Evolutionary conservation across 1,140 invertebrate genomes (phyloP).

Genomic region (Solenopsis invicta): DNA sequence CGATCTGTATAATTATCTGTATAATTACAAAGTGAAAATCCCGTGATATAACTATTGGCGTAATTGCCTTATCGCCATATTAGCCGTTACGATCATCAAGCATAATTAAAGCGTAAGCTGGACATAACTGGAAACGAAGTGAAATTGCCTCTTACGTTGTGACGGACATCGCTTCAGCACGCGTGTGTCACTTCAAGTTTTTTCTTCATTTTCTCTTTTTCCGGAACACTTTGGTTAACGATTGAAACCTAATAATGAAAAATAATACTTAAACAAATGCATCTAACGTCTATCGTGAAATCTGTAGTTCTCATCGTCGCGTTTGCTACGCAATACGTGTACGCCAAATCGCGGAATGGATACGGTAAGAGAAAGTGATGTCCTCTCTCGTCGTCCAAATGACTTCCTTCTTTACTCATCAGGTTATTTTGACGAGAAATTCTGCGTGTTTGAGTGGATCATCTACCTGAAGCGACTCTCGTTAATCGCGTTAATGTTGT

Average conservation of each 20-base stretch:
- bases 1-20: neutral
- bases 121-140: constrained; percentile 44
- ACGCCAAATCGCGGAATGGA: constrained; percentile 50
- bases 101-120: constrained; percentile 21
- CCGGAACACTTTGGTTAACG: neutral
- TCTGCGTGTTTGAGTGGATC: constrained; percentile 70
- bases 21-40: constrained; percentile 24
- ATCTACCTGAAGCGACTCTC: constrained; percentile 70
- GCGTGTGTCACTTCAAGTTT: constrained; percentile 14
- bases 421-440: constrained; percentile 72
- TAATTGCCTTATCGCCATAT: neutral
- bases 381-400: constrained; percentile 11
- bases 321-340: constrained; percentile 59
- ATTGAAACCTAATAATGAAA: constrained; percentile 8
- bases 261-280: constrained; percentile 24
- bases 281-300: constrained; percentile 60
- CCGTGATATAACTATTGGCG: neutral
- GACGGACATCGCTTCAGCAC: constrained; percentile 34
- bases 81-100: neutral
- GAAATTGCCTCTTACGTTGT: constrained; percentile 58
- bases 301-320: constrained; percentile 34
- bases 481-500: constrained; percentile 71
- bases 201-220: neutral
- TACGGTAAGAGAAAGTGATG: constrained; percentile 67
- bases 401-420: constrained; percentile 41